A percentile compares a stretch with the other conserved stretches of the same genome.
These are phyloP conservation scores for Lepidurus apus DNA, from an alignment of 1,140 invertebrate genomes.

Conservation along the genomic window DNA sequence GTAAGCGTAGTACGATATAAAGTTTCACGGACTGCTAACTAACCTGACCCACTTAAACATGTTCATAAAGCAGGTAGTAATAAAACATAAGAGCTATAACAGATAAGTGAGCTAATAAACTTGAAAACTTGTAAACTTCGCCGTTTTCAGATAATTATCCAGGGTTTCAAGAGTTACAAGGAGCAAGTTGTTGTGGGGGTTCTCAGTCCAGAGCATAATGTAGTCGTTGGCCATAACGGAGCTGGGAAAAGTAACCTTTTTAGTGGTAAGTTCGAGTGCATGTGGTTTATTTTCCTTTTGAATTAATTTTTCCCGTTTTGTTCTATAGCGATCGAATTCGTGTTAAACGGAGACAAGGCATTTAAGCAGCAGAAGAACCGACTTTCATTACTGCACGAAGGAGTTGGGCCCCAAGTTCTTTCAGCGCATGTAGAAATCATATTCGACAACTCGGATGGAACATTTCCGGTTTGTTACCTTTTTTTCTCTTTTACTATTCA, in stretches of 20 bases:
- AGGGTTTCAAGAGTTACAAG: slow-evolving; percentile 12
- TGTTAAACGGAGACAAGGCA: not conserved
- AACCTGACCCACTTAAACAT: not conserved
- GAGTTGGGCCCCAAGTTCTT: not conserved
- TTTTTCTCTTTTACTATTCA: not conserved
- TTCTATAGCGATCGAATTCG: not conserved
- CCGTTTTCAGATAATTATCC: not conserved
- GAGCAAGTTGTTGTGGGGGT: not conserved
- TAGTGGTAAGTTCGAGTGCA: not conserved
- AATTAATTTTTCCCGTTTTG: too few relatives aligned
- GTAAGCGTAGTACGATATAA: too few relatives aligned
- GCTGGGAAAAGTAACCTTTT: not conserved
- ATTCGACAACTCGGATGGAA: not conserved
- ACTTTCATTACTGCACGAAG: not conserved
- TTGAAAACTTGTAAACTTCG: not conserved
- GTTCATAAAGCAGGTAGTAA: not conserved
- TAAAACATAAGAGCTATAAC: not conserved
- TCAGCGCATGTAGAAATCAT: not conserved
- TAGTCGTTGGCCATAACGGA: not conserved
- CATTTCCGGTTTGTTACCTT: not conserved
- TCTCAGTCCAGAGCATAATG: not conserved
- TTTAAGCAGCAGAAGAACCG: not conserved
- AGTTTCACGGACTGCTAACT: too few relatives aligned
- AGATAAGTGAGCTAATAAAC: not conserved
- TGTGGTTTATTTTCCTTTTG: not conserved